A percentile compares a stretch with the other conserved stretches of the same genome.
These are phyloP conservation scores for Epinotia brunnichana DNA, from an alignment of 2,888 invertebrate genomes.

Conservation along the genomic window DNA sequence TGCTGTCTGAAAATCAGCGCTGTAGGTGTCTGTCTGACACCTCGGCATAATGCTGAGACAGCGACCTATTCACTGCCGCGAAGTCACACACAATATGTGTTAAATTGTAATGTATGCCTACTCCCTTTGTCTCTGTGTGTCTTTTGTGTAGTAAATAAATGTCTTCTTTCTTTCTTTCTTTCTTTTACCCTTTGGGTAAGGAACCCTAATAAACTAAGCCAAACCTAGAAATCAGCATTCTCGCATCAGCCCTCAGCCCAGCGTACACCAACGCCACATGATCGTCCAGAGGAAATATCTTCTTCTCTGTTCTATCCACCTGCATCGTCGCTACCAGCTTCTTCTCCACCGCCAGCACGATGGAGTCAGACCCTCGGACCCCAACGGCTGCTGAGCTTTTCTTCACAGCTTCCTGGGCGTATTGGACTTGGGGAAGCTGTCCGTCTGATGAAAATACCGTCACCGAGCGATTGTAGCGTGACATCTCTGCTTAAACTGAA, in stretches of 20 bases:
- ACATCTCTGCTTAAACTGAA: slow-evolving; percentile 54
- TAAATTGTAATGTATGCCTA: no score
- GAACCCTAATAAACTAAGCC: no score
- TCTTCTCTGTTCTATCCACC: slow-evolving; percentile 96
- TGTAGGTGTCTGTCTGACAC: no score
- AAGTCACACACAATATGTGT: no score
- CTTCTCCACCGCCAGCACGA: slow-evolving; percentile 98
- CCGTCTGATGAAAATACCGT: slow-evolving; percentile 99
- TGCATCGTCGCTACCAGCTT: slow-evolving; percentile 97
- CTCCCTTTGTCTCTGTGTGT: no score
- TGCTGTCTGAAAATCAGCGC: no score
- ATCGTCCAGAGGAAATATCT: slow-evolving; percentile 97
- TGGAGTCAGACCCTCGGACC: slow-evolving; percentile 92
- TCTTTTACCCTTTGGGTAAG: no score
- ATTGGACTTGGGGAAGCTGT: slow-evolving; percentile 97
- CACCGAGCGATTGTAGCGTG: slow-evolving; percentile 97
- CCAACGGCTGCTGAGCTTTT: slow-evolving; percentile 94
- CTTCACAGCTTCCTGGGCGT: slow-evolving; percentile 98
- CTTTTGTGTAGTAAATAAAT: no score
- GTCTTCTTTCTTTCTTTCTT: no score
- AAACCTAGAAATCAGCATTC: slow-evolving; percentile 91
- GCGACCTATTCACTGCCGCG: no score
- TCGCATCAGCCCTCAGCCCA: slow-evolving; percentile 97
- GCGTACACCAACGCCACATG: slow-evolving; percentile 99
- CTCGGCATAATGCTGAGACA: no score